Evolutionary conservation across 1,140 invertebrate species (phyloP).

Genomic region (Manduca sexta): DNA sequence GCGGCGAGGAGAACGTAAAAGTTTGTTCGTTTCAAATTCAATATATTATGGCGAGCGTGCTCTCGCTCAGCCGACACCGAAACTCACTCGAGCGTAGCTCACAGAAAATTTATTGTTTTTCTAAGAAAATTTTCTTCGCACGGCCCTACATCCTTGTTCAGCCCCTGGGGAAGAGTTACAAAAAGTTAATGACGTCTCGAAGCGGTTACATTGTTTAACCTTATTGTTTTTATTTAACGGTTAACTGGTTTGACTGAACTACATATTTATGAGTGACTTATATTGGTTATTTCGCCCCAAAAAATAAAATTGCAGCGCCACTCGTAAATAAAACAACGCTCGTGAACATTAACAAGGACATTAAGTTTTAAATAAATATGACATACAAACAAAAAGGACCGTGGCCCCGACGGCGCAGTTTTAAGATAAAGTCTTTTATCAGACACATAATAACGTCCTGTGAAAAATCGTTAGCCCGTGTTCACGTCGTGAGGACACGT

Average conservation of each 20-base stretch:
- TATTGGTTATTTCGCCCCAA: too few species aligned
- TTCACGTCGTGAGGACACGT: conserved; percentile 54
- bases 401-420: conserved; percentile 31
- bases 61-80: conserved; percentile 68
- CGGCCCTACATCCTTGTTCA: conserved; percentile 44
- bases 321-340: not conserved
- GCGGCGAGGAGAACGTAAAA: conserved; percentile 60
- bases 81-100: conserved; percentile 69
- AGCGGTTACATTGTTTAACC: conserved; percentile 28
- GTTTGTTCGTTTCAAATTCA: conserved; percentile 73
- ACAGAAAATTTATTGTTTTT: conserved; percentile 72
- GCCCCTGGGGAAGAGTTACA: conserved; percentile 39
- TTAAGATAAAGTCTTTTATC: conserved; percentile 47
- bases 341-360: not conserved
- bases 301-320: not conserved
- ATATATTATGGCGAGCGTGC: conserved; percentile 72
- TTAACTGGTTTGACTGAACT: conserved; percentile 6
- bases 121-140: conserved; percentile 68
- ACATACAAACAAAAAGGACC: conserved; percentile 30
- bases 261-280: too few species aligned
- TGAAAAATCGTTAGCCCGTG: conserved; percentile 60
- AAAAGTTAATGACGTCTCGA: conserved; percentile 48
- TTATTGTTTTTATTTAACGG: conserved; percentile 18
- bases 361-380: conserved; percentile 22
- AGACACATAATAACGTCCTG: conserved; percentile 55